phyloP scores from a whole-genome alignment of 2,797 vertebrate species.

The Notolabrus celidotus region DNA sequence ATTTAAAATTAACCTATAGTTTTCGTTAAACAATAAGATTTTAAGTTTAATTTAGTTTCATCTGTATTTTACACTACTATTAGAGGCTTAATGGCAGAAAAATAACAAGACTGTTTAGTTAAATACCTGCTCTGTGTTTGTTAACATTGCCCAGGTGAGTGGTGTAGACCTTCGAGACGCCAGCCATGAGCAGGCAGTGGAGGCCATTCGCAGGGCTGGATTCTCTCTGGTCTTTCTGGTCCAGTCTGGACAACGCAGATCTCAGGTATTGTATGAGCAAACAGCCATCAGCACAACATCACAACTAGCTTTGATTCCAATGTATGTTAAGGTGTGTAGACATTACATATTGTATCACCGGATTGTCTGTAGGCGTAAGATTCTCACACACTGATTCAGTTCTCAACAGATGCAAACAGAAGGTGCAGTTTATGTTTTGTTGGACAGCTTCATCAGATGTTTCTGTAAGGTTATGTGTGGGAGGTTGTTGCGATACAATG shows the following conservation, averaged over 20 bases:
- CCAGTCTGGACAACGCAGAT: slow-evolving; percentile 81
- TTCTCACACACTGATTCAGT: slow-evolving; percentile 22
- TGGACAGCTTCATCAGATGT: slow-evolving; percentile 30
- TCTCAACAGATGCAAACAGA: slow-evolving; percentile 10
- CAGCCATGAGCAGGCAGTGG: slow-evolving; percentile 96
- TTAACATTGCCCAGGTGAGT: slow-evolving; percentile 86
- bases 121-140: slow-evolving; percentile 10
- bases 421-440: slow-evolving; percentile 7
- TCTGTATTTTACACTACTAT: too few species aligned
- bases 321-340: background rate
- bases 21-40: too few species aligned
- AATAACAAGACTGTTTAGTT: background rate
- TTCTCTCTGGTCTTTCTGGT: slow-evolving; percentile 92
- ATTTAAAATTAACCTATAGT: too few species aligned
- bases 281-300: background rate
- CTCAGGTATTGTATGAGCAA: slow-evolving; percentile 83
- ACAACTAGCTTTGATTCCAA: background rate
- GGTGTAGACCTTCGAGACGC: slow-evolving; percentile 93
- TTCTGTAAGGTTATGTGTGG: slow-evolving; percentile 26
- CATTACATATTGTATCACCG: background rate
- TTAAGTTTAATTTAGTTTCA: too few species aligned
- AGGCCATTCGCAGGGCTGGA: slow-evolving; percentile 95
- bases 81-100: too few species aligned
- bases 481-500: slow-evolving; percentile 27
- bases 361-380: background rate